A percentile compares a stretch with the other conserved stretches of the same genome.
Evolutionary conservation across 2,797 vertebrate species (phyloP).

Genomic region (Malacoraja senta): DNA sequence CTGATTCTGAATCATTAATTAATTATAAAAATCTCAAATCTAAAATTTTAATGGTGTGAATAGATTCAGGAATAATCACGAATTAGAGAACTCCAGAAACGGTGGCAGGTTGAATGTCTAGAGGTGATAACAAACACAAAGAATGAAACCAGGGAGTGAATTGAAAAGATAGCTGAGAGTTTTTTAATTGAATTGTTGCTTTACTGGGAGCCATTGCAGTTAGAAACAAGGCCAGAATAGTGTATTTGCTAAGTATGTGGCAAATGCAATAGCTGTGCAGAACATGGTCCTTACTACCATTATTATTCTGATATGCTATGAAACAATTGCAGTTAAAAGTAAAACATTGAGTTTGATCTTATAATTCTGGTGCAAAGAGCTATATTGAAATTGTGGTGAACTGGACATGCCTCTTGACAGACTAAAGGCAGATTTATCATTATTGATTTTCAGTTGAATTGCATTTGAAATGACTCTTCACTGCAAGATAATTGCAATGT

Average conservation of each 20-base stretch:
- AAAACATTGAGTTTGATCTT: not conserved
- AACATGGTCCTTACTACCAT: not conserved
- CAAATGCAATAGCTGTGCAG: not conserved
- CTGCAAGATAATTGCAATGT: not conserved
- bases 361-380: not conserved
- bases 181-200: too few relatives aligned
- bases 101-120: too few relatives aligned
- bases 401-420: not conserved
- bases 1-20: not conserved
- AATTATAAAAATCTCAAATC: not conserved
- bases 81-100: too few relatives aligned
- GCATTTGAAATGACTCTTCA: conserved; percentile 27
- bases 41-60: not conserved
- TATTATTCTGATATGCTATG: not conserved
- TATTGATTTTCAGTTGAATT: conserved; percentile 35
- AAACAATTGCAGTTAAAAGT: not conserved
- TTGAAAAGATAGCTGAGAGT: too few relatives aligned
- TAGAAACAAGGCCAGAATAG: not conserved
- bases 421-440: conserved; percentile 11
- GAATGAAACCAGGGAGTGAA: too few relatives aligned
- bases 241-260: not conserved
- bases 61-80: too few relatives aligned
- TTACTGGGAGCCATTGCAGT: not conserved
- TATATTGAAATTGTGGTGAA: not conserved
- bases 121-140: too few relatives aligned